phyloP scores from a whole-genome alignment of 2,888 invertebrate genomes.

The Lasioglossum pauxillum region DNA sequence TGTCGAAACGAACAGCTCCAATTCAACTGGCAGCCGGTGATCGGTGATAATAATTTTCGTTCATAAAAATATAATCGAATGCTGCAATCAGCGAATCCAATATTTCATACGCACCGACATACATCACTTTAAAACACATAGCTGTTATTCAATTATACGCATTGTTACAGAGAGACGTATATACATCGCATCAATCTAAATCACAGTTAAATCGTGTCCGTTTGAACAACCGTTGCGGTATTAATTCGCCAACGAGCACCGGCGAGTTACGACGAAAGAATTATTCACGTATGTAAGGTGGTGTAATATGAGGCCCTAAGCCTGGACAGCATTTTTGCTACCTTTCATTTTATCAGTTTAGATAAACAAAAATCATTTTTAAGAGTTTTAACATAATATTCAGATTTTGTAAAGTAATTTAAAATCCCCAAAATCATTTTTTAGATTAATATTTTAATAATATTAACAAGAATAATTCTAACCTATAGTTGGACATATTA shows the following conservation, averaged over 20 bases:
- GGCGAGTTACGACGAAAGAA: background rate
- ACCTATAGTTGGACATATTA: too few relatives aligned
- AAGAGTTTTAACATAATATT: too few relatives aligned
- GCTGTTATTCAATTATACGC: conserved; percentile 17
- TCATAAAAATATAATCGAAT: conserved; percentile 3
- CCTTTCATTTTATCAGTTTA: too few relatives aligned
- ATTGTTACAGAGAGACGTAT: conserved; percentile 15
- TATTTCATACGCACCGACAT: background rate
- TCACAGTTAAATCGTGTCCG: background rate
- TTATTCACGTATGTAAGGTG: background rate
- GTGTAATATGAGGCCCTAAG: too few relatives aligned
- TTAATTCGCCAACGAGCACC: background rate
- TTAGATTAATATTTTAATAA: too few relatives aligned
- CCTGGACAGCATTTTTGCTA: too few relatives aligned
- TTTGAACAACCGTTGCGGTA: background rate
- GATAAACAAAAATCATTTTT: too few relatives aligned
- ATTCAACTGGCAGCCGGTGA: background rate
- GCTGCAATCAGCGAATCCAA: background rate
- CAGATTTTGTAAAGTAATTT: too few relatives aligned
- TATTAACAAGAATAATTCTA: too few relatives aligned
- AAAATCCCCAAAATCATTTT: too few relatives aligned
- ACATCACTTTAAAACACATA: conserved; percentile 12
- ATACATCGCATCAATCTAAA: conserved; percentile 2
- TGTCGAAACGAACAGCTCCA: background rate
- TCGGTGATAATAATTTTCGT: background rate